Evolutionary conservation across 2,113 vertebrate species (phyloP).

Genomic region (Willisornis vidua): DNA sequence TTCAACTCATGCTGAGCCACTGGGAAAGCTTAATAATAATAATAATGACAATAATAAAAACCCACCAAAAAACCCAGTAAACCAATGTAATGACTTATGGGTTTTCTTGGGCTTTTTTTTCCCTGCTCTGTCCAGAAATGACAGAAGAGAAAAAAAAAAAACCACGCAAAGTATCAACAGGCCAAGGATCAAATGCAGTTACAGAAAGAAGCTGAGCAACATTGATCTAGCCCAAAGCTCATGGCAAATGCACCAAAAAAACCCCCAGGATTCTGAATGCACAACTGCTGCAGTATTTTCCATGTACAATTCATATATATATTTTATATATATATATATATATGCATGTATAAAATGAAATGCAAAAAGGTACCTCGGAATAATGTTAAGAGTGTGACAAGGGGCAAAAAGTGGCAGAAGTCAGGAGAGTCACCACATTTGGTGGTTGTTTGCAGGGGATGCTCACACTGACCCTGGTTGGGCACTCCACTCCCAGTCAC

Average conservation of each 20-base stretch:
- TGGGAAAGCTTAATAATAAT: background rate
- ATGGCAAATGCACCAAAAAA: background rate
- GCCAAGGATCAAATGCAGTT: background rate
- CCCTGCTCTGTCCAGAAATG: background rate
- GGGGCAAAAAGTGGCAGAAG: background rate
- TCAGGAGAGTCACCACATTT: background rate
- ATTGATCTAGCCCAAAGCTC: constrained; percentile 68
- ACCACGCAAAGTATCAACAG: background rate
- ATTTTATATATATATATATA: background rate
- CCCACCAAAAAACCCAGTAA: background rate
- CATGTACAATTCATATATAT: background rate
- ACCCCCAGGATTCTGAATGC: background rate
- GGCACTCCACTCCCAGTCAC: background rate
- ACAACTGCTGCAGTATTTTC: background rate
- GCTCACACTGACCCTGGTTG: background rate
- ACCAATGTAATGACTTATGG: background rate
- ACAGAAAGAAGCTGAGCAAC: background rate
- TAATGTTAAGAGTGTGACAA: constrained; percentile 37
- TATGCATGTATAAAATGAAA: background rate
- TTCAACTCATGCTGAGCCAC: background rate
- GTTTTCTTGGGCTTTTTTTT: background rate
- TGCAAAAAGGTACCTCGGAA: constrained; percentile 45
- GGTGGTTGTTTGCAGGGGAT: background rate
- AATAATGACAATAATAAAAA: background rate
- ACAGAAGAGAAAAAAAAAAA: background rate